Evolutionary conservation across 2,797 vertebrate genomes (phyloP).

Genomic region (Notolepis coatsorum): DNA sequence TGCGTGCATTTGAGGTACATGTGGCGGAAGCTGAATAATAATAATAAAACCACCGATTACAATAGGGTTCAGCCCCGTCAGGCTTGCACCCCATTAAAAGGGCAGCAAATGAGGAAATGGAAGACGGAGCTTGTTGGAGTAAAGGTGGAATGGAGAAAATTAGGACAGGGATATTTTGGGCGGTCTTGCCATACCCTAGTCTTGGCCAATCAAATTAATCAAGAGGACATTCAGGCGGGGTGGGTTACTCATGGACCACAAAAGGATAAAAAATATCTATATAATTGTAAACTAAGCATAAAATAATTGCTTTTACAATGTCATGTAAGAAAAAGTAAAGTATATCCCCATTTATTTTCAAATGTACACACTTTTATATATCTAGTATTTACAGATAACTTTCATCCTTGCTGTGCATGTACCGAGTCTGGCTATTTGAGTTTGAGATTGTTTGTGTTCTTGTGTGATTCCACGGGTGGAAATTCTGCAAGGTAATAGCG

Average conservation of each 20-base stretch:
- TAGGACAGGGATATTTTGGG: conserved; percentile 31
- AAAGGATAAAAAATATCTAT: conserved; percentile 65
- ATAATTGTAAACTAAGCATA: conserved; percentile 83
- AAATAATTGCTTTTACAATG: conserved; percentile 90
- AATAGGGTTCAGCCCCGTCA: no score
- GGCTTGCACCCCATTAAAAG: no score
- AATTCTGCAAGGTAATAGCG: conserved; percentile 36
- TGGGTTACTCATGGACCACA: conserved; percentile 34
- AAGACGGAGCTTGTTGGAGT: no score
- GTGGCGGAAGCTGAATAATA: no score
- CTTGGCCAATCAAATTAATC: neutral
- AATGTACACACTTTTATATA: conserved; percentile 93
- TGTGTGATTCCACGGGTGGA: conserved; percentile 12
- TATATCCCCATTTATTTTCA: conserved; percentile 88
- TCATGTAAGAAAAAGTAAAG: conserved; percentile 88
- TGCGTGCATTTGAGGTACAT: no score
- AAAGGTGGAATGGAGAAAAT: conserved; percentile 33
- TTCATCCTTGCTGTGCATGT: conserved; percentile 49
- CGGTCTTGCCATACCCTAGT: conserved; percentile 20
- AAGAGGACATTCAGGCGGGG: conserved; percentile 13
- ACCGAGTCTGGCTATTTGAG: conserved; percentile 24
- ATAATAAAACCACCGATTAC: no score
- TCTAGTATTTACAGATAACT: conserved; percentile 93
- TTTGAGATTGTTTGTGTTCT: conserved; percentile 20
- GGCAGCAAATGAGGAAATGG: neutral